Percentiles rank a stretch among this genome's conserved stretches.
These are phyloP conservation scores for Azorinus chamasolen DNA, from an alignment of 2,888 invertebrate species.

Conservation along the genomic window DNA sequence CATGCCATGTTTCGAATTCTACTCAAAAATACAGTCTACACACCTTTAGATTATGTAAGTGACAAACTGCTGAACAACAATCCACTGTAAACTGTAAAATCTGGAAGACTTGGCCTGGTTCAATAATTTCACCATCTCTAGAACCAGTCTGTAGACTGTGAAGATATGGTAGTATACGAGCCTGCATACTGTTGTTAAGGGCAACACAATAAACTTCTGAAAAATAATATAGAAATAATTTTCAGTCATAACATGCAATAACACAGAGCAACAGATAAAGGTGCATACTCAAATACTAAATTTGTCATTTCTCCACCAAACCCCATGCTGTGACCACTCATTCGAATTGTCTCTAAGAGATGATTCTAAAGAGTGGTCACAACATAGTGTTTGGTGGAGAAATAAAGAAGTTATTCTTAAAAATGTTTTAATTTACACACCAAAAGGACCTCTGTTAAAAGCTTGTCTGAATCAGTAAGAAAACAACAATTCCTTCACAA, in stretches of 20 bases:
- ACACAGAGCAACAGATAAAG: too few species aligned
- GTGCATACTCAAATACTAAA: too few species aligned
- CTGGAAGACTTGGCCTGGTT: conserved; percentile 28
- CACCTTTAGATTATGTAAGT: conserved; percentile 55
- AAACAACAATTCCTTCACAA: too few species aligned
- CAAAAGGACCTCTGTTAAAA: background rate
- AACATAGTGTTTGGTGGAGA: too few species aligned
- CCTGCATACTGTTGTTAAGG: conserved; percentile 57
- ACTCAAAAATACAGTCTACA: too few species aligned
- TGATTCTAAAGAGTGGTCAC: too few species aligned
- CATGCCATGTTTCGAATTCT: too few species aligned
- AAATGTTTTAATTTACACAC: too few species aligned
- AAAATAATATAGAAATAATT: conserved; percentile 17
- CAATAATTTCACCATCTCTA: conserved; percentile 5
- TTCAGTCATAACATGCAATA: background rate
- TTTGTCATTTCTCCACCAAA: too few species aligned
- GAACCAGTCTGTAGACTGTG: conserved; percentile 28
- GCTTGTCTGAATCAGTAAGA: background rate
- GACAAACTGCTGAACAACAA: conserved; percentile 45
- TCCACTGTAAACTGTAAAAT: conserved; percentile 49
- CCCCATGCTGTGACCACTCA: too few species aligned
- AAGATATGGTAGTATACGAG: conserved; percentile 57
- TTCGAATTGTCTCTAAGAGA: too few species aligned
- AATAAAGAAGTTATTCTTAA: too few species aligned
- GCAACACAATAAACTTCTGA: conserved; percentile 60